phyloP scores from a whole-genome alignment of 2,888 invertebrate species.

The Drosophila prostipennis region DNA sequence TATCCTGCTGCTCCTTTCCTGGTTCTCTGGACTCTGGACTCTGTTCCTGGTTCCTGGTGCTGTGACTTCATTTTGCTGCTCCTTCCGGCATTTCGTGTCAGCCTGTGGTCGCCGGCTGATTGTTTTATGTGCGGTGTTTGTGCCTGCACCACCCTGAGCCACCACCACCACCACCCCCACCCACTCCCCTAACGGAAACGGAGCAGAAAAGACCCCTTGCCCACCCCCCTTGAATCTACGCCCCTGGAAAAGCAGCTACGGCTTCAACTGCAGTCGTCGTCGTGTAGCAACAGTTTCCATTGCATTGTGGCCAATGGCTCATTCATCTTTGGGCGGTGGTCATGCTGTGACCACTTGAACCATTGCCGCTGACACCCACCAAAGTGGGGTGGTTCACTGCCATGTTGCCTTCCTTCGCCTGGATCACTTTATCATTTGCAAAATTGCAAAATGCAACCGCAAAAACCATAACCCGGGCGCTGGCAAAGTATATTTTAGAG shows the following conservation, averaged over 20 bases:
- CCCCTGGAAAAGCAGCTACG: conserved; percentile 7
- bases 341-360: conserved; percentile 72
- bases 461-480: conserved; percentile 75
- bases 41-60: conserved; percentile 11
- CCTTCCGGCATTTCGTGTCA: conserved; percentile 69
- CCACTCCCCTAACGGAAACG: conserved; percentile 2
- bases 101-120: conserved; percentile 78
- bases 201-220: background rate
- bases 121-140: conserved; percentile 80
- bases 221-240: background rate
- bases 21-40: background rate
- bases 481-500: conserved; percentile 72
- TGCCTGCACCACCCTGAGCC: conserved; percentile 15
- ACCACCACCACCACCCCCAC: background rate
- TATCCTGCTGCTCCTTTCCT: conserved; percentile 14
- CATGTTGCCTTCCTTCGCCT: conserved; percentile 11
- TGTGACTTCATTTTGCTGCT: conserved; percentile 67
- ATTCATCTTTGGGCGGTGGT: conserved; percentile 71
- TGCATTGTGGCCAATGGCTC: conserved; percentile 63
- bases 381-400: background rate
- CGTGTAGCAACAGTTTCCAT: conserved; percentile 48
- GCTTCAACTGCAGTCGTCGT: conserved; percentile 37
- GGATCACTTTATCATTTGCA: conserved; percentile 77
- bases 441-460: conserved; percentile 79
- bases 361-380: conserved; percentile 50